These are phyloP conservation scores for Molossus alvarezi DNA, from an alignment of 2,797 vertebrate genomes.

Conservation along the genomic window DNA sequence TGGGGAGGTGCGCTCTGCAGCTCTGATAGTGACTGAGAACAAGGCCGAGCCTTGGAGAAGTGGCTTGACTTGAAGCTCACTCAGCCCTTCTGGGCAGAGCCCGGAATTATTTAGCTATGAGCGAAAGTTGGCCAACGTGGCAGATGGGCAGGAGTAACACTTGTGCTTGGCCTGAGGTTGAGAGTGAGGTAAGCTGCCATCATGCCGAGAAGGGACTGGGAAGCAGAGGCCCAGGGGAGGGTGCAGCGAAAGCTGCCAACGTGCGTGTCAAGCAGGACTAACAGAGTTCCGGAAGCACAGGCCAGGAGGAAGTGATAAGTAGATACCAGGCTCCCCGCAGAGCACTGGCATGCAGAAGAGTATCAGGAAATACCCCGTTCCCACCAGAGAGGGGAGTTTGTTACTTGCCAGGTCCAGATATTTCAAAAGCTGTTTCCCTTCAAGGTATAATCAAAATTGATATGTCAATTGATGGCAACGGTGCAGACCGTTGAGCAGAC, in stretches of 20 bases:
- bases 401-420: constrained; percentile 48
- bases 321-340: constrained; percentile 77
- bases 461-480: constrained; percentile 59
- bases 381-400: background rate
- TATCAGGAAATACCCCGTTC: constrained; percentile 62
- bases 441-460: constrained; percentile 76
- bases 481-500: background rate
- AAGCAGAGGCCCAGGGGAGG: constrained; percentile 66
- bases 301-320: constrained; percentile 77
- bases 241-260: constrained; percentile 47
- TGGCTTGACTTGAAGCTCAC: background rate
- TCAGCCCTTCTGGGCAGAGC: constrained; percentile 65
- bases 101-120: constrained; percentile 70
- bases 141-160: constrained; percentile 74
- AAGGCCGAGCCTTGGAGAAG: background rate
- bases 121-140: constrained; percentile 68
- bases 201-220: constrained; percentile 46
- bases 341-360: constrained; percentile 67
- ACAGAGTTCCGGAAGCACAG: constrained; percentile 39
- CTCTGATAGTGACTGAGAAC: background rate
- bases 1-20: background rate
- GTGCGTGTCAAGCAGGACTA: constrained; percentile 3
- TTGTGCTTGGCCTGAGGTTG: constrained; percentile 75
- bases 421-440: constrained; percentile 74
- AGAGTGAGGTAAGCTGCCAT: constrained; percentile 73